phyloP scores from a whole-genome alignment of 2,797 vertebrate genomes.

The Argya squamiceps region DNA sequence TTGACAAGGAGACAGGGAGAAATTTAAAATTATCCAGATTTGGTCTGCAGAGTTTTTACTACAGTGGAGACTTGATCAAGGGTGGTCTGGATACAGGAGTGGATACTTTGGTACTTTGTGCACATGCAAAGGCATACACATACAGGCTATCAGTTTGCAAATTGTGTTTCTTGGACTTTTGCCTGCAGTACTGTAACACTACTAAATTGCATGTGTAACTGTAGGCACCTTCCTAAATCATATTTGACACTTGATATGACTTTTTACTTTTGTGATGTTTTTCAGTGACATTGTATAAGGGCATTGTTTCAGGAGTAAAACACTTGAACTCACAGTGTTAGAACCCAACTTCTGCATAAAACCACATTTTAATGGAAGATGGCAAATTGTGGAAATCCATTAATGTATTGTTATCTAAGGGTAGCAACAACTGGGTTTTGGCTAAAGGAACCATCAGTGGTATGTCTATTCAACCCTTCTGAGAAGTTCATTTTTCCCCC shows the following conservation, averaged over 20 bases:
- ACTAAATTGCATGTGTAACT: neutral
- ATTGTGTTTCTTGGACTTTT: neutral
- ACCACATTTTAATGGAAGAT: neutral
- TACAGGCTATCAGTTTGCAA: neutral
- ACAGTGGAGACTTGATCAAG: neutral
- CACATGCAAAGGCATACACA: neutral
- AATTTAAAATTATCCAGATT: neutral
- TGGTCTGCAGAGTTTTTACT: neutral
- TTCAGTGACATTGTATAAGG: neutral
- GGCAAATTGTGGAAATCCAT: neutral
- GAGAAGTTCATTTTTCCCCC: neutral
- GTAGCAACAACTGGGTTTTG: neutral
- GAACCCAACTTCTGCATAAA: neutral
- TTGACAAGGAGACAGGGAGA: neutral
- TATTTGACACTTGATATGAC: neutral
- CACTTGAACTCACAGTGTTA: neutral
- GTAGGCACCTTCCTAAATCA: neutral
- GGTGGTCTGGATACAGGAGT: accelerated
- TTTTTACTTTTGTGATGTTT: neutral
- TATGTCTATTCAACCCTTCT: neutral
- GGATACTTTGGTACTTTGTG: neutral
- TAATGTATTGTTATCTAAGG: neutral
- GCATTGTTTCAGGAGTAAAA: neutral
- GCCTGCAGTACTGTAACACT: neutral
- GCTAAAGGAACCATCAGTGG: neutral